These are phyloP conservation scores for Callipepla squamata DNA, from an alignment of 2,113 vertebrate species.

Conservation along the genomic window DNA sequence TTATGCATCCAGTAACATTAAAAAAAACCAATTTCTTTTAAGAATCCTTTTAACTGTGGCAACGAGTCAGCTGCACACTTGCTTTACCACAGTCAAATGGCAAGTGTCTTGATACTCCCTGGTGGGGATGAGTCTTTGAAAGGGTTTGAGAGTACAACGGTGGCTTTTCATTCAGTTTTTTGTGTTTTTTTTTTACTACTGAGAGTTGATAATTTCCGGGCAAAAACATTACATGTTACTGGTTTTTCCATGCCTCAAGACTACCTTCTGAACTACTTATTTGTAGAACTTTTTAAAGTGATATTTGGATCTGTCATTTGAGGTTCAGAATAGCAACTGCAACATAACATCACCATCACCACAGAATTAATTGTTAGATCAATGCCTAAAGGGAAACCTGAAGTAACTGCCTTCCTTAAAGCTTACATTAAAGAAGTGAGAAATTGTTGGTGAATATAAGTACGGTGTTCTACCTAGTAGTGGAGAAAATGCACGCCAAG, in stretches of 20 bases:
- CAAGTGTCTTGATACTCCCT: neutral
- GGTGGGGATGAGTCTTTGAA: neutral
- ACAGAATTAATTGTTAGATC: neutral
- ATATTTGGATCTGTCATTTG: neutral
- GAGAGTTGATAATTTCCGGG: neutral
- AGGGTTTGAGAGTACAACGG: accelerated
- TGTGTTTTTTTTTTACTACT: neutral
- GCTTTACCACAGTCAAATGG: neutral
- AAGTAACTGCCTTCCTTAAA: neutral
- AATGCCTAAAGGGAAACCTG: neutral
- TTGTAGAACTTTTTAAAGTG: neutral
- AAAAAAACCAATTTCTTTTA: neutral
- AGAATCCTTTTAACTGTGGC: neutral
- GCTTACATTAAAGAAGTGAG: constrained; percentile 17
- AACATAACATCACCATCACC: neutral
- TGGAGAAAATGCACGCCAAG: neutral
- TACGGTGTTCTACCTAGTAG: neutral
- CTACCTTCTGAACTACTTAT: neutral
- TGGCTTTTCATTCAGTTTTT: neutral
- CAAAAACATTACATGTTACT: neutral
- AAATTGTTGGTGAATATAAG: neutral
- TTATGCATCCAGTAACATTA: neutral
- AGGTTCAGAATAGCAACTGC: neutral
- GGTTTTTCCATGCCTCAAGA: neutral
- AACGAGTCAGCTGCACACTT: neutral